These are phyloP conservation scores for Eulacestoma nigropectus DNA, from an alignment of 2,113 vertebrate species.

Conservation along the genomic window DNA sequence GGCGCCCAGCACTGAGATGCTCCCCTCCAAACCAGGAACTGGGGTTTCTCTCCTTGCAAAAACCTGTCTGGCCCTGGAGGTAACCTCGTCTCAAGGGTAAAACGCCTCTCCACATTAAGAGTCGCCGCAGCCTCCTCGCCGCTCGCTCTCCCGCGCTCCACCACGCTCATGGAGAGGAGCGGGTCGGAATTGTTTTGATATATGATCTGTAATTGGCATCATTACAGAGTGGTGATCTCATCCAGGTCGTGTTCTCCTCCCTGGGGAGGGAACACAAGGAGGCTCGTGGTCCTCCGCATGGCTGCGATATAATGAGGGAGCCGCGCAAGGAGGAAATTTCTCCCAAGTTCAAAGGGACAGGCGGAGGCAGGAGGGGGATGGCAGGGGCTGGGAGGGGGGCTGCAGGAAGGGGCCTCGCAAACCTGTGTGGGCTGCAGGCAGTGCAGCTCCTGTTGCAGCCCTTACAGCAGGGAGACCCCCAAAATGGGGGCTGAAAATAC, in stretches of 20 bases:
- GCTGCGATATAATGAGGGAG: slow-evolving; percentile 56
- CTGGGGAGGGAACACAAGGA: slow-evolving; percentile 19
- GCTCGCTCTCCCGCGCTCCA: neutral
- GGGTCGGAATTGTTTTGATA: slow-evolving; percentile 66
- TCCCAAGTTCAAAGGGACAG: slow-evolving; percentile 54
- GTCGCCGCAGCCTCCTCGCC: neutral
- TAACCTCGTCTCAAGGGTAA: slow-evolving; percentile 22
- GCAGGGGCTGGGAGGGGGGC: neutral
- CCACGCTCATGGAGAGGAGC: slow-evolving; percentile 3
- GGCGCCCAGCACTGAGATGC: neutral
- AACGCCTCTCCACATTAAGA: neutral
- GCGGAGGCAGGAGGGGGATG: neutral
- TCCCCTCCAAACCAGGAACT: neutral
- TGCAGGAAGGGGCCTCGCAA: neutral
- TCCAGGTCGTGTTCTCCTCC: slow-evolving; percentile 53
- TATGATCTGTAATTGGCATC: slow-evolving; percentile 70
- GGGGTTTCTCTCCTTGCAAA: neutral
- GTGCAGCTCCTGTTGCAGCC: neutral
- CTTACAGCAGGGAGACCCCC: neutral
- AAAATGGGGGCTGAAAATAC: neutral
- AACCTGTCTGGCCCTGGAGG: neutral
- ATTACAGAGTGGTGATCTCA: slow-evolving; percentile 72
- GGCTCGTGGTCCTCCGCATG: neutral
- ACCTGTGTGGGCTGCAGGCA: neutral
- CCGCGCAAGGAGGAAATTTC: neutral